Percentiles rank a stretch among this genome's conserved stretches.
Evolutionary conservation across 2,113 vertebrate species (phyloP).

Genomic region (Lipotes vexillifer): DNA sequence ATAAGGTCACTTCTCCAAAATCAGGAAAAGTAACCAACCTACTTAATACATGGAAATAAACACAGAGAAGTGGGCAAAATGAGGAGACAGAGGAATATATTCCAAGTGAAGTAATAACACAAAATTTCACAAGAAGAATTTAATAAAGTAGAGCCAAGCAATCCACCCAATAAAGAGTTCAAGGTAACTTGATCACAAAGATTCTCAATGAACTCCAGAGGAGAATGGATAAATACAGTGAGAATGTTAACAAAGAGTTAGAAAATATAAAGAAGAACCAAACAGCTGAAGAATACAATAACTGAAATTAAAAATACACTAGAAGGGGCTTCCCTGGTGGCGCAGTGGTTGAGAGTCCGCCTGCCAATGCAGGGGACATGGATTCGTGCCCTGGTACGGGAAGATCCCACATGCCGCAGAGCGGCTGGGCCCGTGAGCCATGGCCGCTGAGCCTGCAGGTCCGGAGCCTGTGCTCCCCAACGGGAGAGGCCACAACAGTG

Average conservation of each 20-base stretch:
- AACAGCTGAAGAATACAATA: not conserved
- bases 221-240: not conserved
- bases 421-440: fast-evolving
- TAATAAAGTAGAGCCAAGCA: not conserved
- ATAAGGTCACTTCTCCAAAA: not conserved
- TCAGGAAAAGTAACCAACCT: not conserved
- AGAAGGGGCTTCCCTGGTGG: no score
- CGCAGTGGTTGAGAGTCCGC: no score
- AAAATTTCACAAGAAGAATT: not conserved
- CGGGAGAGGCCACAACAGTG: no score
- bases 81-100: not conserved
- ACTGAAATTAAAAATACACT: not conserved
- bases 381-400: no score
- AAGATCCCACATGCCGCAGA: no score
- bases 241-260: not conserved
- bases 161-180: not conserved
- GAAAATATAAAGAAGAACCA: not conserved
- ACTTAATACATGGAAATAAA: not conserved
- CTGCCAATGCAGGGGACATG: no score
- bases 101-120: not conserved
- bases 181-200: not conserved
- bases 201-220: not conserved
- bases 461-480: no score
- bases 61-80: not conserved
- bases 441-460: no score